Evolutionary conservation across 2,113 vertebrate genomes (phyloP).

Genomic region (Drymodes brunneopygia): DNA sequence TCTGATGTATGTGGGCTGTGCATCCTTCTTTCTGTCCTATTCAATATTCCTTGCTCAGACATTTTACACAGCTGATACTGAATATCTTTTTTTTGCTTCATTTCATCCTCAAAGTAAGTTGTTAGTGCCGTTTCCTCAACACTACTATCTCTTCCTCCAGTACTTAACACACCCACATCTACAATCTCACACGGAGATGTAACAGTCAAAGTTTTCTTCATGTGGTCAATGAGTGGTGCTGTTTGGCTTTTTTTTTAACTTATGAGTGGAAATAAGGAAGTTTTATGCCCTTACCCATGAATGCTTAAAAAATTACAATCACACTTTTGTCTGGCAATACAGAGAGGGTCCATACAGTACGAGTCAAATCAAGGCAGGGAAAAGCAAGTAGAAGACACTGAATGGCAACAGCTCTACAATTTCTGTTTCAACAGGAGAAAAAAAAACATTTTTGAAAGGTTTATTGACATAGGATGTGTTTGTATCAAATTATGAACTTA

Average conservation of each 20-base stretch:
- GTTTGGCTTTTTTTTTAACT: neutral
- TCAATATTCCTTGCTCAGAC: neutral
- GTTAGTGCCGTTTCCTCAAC: neutral
- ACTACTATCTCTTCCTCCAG: neutral
- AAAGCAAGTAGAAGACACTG: neutral
- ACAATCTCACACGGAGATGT: neutral
- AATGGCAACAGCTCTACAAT: neutral
- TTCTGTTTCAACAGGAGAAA: neutral
- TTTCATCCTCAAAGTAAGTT: neutral
- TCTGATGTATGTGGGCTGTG: neutral
- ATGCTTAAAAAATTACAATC: neutral
- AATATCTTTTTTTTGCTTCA: neutral
- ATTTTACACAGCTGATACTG: neutral
- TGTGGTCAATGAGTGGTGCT: neutral
- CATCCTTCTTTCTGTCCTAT: neutral
- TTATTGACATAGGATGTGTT: neutral
- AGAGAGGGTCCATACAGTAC: neutral
- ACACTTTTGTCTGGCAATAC: neutral
- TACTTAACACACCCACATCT: neutral
- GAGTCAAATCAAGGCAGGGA: neutral
- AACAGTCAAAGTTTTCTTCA: neutral
- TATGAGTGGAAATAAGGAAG: neutral
- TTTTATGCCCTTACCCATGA: neutral
- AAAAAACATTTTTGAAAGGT: neutral
- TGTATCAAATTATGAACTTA: neutral